These are phyloP conservation scores for Arge pagana DNA, from an alignment of 2,888 invertebrate genomes.

Conservation along the genomic window DNA sequence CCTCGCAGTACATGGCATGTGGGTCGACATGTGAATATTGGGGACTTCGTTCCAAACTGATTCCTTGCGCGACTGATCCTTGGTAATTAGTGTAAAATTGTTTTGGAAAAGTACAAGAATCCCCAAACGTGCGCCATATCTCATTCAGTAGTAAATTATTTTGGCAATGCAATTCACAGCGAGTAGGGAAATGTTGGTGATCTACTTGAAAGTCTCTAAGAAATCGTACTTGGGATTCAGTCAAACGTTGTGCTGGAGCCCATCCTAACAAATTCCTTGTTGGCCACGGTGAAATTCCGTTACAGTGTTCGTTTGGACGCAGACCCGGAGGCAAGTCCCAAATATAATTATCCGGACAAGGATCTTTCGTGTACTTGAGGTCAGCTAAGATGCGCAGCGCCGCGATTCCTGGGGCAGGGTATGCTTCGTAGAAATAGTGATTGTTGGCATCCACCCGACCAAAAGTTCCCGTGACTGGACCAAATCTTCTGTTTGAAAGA, in stretches of 20 bases:
- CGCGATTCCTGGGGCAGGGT: constrained; percentile 4
- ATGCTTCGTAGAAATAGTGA: constrained; percentile 2
- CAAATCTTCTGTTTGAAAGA: not conserved
- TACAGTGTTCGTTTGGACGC: not conserved
- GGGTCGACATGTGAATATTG: no score
- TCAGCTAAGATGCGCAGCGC: constrained; percentile 1
- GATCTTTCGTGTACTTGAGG: not conserved
- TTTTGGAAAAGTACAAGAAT: no score
- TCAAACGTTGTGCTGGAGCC: constrained; percentile 2
- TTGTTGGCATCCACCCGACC: not conserved
- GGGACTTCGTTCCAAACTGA: no score
- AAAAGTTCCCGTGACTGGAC: not conserved
- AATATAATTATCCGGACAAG: not conserved
- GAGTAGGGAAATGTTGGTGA: no score
- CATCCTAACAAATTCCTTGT: constrained; percentile 11
- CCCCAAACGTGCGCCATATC: no score
- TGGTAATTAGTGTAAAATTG: no score
- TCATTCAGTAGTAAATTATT: no score
- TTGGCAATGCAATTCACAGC: no score
- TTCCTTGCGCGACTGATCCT: no score
- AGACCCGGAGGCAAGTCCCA: constrained; percentile 5
- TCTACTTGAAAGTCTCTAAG: no score
- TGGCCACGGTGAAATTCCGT: not conserved
- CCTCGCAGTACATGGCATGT: no score
- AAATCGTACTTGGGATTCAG: no score